phyloP scores from a whole-genome alignment of 35 echinoderm and acorn worm genomes.

The Ophiothrix spiculata region DNA sequence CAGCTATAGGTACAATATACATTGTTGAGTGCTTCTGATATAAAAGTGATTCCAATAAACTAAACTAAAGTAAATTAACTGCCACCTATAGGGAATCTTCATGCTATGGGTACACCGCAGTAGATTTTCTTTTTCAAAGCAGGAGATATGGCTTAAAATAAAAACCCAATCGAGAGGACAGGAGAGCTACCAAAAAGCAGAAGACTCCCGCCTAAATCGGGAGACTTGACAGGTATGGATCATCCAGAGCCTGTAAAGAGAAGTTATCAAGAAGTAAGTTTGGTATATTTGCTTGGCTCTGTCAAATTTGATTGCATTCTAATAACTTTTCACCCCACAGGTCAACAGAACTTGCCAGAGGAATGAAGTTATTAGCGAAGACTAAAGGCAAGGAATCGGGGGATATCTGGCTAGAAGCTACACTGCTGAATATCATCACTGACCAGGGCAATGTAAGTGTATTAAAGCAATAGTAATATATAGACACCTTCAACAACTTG shows the following conservation, averaged over 20 bases:
- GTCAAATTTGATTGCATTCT: background rate
- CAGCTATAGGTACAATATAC: too few species aligned
- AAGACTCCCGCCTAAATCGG: background rate
- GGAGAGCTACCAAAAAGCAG: background rate
- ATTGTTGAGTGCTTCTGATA: too few species aligned
- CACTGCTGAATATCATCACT: background rate
- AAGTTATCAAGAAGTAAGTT: too few species aligned
- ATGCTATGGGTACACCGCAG: too few species aligned
- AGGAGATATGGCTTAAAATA: background rate
- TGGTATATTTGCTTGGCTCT: background rate
- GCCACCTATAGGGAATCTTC: too few species aligned
- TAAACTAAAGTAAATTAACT: too few species aligned
- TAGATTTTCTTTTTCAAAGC: too few species aligned
- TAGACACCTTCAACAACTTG: too few species aligned
- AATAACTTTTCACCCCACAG: background rate
- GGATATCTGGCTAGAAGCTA: background rate
- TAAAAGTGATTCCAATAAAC: too few species aligned
- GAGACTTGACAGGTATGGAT: too few species aligned
- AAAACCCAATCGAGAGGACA: background rate
- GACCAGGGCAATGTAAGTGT: background rate
- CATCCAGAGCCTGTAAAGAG: too few species aligned
- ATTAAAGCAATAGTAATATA: too few species aligned
- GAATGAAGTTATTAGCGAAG: background rate
- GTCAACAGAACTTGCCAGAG: background rate
- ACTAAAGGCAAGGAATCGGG: background rate